Evolutionary conservation across 2,888 invertebrate genomes (phyloP).

Genomic region (Andrena trimmerana): DNA sequence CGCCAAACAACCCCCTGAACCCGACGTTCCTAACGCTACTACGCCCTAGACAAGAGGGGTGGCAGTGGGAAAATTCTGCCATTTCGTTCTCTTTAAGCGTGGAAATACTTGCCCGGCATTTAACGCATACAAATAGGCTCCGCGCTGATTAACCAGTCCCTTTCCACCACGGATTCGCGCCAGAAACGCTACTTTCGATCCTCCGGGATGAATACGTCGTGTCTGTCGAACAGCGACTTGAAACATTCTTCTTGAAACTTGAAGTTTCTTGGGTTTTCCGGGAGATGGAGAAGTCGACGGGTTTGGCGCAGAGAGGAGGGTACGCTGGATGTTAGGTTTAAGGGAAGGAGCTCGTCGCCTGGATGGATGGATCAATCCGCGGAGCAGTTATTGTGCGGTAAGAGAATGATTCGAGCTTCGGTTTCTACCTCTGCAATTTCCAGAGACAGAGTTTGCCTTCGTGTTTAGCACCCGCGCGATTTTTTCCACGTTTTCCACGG

Average conservation of each 20-base stretch:
- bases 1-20: conserved; percentile 75
- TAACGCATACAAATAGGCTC: conserved; percentile 55
- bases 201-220: too few species aligned
- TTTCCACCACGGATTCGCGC: neutral
- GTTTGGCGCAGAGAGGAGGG: too few species aligned
- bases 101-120: conserved; percentile 65
- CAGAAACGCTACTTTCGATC: neutral
- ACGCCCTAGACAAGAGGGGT: conserved; percentile 57
- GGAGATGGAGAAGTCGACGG: too few species aligned
- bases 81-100: conserved; percentile 66
- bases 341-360: too few species aligned
- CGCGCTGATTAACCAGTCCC: conserved; percentile 34
- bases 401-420: neutral
- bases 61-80: conserved; percentile 58
- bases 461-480: neutral
- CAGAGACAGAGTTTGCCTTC: neutral
- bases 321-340: too few species aligned
- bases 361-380: too few species aligned
- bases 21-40: conserved; percentile 56
- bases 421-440: neutral
- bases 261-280: too few species aligned
- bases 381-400: too few species aligned
- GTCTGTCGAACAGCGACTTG: too few species aligned
- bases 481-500: neutral
- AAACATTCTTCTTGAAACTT: too few species aligned